Evolutionary conservation across 2,888 invertebrate species (phyloP), one percentile per base, ranked within the genome.

Genomic region (Drosophila anceps): DNA sequence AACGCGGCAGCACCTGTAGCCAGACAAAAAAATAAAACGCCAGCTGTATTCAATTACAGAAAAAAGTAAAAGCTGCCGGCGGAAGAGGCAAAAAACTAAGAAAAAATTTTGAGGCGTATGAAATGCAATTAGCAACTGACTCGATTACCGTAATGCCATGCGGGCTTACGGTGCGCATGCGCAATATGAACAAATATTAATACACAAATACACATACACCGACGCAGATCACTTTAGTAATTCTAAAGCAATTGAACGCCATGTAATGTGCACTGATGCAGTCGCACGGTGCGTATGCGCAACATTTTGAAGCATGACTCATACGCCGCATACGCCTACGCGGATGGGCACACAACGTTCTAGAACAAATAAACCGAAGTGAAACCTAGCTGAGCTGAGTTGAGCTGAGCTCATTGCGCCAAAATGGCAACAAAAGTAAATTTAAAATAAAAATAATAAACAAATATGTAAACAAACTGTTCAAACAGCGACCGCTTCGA

Each of bases 331-430:
- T 24, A 37, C 37, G 35, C 79, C 75, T 44, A 73, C 66, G 51
- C 69, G 59, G 66, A 50, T 82, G 70, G 69, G 63, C 70, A 39
- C 41, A 12, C 31, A 18, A 20, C 27, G 41, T 68, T 73, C 71
- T 76, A 85, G 76, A 85, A 81, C 73, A 86, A 79, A 77, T 59
- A 76, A 53, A 65, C 15, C 15, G 20, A 10, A 35, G 13, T 5
- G 33, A 20, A 60, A 61, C 12, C 44, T 18, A 35, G 18, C 46
- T 9, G 35, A 44, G 44, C 48, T 48, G 48, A 44, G 44, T 43
- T 48, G 48, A 79, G 86, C 84, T 83, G 84, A 86, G 84, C 79
- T 84, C 87, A 84, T 83, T 74, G 75, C 68, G 48, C 59, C 59
- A 67, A 63, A 79, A 74, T 73, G 76, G 71, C 61, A 59, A 81